phyloP scores from a whole-genome alignment of 2,888 invertebrate genomes.

The Tyria jacobaeae region DNA sequence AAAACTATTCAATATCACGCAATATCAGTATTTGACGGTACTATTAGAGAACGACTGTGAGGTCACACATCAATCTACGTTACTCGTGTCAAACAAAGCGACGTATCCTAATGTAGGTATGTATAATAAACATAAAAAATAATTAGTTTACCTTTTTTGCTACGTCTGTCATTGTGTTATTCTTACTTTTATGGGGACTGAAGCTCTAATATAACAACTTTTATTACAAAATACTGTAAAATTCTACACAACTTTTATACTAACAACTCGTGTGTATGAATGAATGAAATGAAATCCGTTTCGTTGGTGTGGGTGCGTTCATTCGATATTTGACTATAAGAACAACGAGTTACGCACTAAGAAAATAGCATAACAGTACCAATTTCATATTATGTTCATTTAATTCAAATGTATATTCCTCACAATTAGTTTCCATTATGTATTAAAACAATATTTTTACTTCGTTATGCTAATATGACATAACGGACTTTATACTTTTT shows the following conservation, averaged over 20 bases:
- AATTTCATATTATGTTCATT: conserved; percentile 36
- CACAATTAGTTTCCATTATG: conserved; percentile 44
- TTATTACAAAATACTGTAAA: conserved; percentile 44
- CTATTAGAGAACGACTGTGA: conserved; percentile 51
- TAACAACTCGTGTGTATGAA: conserved; percentile 62
- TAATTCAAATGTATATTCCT: conserved; percentile 9
- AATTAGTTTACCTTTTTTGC: conserved; percentile 76
- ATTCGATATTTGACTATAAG: conserved; percentile 32
- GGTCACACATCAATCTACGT: conserved; percentile 69
- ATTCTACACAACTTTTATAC: conserved; percentile 49
- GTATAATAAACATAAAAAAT: conserved; percentile 41
- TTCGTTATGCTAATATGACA: conserved; percentile 32
- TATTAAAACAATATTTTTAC: conserved; percentile 31
- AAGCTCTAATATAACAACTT: conserved; percentile 45
- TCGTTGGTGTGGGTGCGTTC: conserved; percentile 50
- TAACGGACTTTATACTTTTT: conserved; percentile 39
- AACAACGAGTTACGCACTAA: conserved; percentile 31
- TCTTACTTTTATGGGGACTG: conserved; percentile 44
- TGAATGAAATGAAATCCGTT: conserved; percentile 55
- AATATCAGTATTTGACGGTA: conserved; percentile 38
- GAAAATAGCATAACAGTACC: conserved; percentile 37
- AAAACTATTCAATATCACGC: conserved; percentile 19
- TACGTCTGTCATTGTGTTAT: conserved; percentile 77
- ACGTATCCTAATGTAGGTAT: conserved; percentile 14
- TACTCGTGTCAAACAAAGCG: conserved; percentile 69